Evolutionary conservation across 1,140 invertebrate genomes (phyloP).

Genomic region (Euwallacea fornicatus): DNA sequence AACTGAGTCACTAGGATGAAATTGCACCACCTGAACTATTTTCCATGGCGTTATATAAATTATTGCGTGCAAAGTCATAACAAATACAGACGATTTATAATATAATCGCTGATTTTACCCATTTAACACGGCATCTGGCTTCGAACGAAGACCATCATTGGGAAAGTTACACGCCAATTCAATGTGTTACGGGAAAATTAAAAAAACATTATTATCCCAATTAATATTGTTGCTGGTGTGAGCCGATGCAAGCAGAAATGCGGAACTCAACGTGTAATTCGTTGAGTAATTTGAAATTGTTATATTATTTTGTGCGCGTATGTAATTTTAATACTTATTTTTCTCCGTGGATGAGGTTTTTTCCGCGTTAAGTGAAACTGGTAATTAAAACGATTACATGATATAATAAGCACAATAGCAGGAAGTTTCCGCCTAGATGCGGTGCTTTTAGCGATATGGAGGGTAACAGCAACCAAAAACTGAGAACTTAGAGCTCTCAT

Average conservation of each 20-base stretch:
- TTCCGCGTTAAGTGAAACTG: slow-evolving; percentile 25
- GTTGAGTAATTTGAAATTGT: slow-evolving; percentile 26
- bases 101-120: slow-evolving; percentile 10
- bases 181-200: slow-evolving; percentile 25
- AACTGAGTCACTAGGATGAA: too few relatives aligned
- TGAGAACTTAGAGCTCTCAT: slow-evolving; percentile 1
- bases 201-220: slow-evolving; percentile 24
- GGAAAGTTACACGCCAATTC: slow-evolving; percentile 24
- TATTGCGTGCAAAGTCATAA: slow-evolving; percentile 8
- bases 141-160: slow-evolving; percentile 16
- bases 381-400: slow-evolving; percentile 17
- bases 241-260: slow-evolving; percentile 20
- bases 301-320: slow-evolving; percentile 8
- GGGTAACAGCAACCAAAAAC: too few relatives aligned
- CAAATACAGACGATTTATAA: slow-evolving; percentile 19
- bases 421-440: too few relatives aligned
- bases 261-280: slow-evolving; percentile 25
- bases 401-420: slow-evolving; percentile 13
- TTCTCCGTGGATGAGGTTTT: slow-evolving; percentile 3
- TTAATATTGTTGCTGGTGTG: slow-evolving; percentile 29
- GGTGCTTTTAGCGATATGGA: too few relatives aligned
- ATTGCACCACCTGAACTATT: neutral
- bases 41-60: slow-evolving; percentile 1
- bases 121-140: slow-evolving; percentile 22
- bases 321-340: slow-evolving; percentile 19